Conservation (phyloP, 2,113 vertebrate genomes). For the Sylvia atricapilla region DNA sequence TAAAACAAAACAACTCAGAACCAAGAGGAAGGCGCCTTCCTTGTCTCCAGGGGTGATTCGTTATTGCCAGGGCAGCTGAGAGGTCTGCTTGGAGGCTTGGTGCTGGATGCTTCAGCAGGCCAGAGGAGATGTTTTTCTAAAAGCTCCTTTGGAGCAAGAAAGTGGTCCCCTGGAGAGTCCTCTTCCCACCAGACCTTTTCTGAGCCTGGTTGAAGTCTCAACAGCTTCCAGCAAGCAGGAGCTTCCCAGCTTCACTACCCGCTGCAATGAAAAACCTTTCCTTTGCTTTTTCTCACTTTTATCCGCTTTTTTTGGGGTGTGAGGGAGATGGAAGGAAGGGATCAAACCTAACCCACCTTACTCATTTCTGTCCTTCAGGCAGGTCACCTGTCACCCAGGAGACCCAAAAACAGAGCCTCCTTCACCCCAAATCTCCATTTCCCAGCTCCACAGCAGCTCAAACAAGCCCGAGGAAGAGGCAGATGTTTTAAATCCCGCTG, state of each 20-base stretch:
- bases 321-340: not conserved
- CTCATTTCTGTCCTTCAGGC: not conserved
- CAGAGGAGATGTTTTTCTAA: not conserved
- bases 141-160: not conserved
- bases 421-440: not conserved
- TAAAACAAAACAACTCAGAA: not conserved
- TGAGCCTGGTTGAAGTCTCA: not conserved
- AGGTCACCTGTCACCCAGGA: not conserved
- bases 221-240: not conserved
- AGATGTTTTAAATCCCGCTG: not conserved
- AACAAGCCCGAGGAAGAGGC: not conserved
- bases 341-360: too few relatives aligned
- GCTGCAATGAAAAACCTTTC: not conserved
- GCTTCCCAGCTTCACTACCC: not conserved
- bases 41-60: not conserved
- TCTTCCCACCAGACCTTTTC: not conserved
- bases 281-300: not conserved
- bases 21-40: not conserved
- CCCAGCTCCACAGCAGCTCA: not conserved
- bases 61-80: fast-evolving
- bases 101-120: not conserved
- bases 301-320: fast-evolving
- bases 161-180: not conserved
- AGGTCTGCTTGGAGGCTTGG: fast-evolving
- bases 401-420: not conserved